phyloP scores from a whole-genome alignment of 2,113 vertebrate species.

The Cyphomyrus plagiostoma region DNA sequence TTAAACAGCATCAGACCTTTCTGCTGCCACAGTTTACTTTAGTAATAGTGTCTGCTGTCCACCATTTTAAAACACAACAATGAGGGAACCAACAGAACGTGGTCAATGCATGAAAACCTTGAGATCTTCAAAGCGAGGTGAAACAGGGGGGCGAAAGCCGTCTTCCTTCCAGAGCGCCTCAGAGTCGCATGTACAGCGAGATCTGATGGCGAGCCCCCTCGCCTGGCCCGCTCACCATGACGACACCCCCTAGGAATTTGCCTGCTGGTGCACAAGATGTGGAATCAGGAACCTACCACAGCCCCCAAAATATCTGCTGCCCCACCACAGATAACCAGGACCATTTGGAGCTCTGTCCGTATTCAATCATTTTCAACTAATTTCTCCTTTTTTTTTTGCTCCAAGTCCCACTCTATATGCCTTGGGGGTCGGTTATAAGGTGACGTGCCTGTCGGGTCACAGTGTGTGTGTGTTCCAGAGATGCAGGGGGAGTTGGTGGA shows the following conservation, averaged over 20 bases:
- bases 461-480: background rate
- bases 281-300: constrained; percentile 16
- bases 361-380: background rate
- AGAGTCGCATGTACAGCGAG: background rate
- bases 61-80: background rate
- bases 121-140: background rate
- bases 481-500: background rate
- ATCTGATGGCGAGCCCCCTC: background rate
- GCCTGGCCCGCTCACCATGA: constrained; percentile 2
- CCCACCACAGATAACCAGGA: constrained; percentile 18
- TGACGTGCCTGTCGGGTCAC: background rate
- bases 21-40: background rate
- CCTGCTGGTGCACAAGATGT: constrained; percentile 20
- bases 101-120: background rate
- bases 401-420: background rate
- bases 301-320: constrained; percentile 11
- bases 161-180: background rate
- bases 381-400: background rate
- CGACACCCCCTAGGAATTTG: constrained; percentile 20
- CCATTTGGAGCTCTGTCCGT: constrained; percentile 13
- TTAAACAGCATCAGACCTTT: background rate
- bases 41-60: background rate
- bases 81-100: background rate
- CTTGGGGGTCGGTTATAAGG: background rate
- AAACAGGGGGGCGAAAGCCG: background rate